These are phyloP conservation scores for Pachyseris speciosa DNA, from an alignment of 64 coral and sea anemone species.

Conservation along the genomic window DNA sequence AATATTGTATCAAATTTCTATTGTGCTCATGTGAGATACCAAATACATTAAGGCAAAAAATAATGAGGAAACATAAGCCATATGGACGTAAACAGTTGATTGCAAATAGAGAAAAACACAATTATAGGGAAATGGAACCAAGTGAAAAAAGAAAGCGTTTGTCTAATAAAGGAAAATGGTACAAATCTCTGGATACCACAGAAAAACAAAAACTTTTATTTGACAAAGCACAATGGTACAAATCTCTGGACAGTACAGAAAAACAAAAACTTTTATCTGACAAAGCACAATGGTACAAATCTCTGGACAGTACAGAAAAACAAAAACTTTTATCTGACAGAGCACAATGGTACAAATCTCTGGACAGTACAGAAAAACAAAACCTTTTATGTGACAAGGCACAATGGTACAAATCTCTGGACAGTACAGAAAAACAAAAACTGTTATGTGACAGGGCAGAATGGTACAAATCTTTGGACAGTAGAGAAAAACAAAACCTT, in stretches of 20 bases:
- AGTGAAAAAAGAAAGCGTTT: not conserved
- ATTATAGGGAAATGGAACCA: not conserved
- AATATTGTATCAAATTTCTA: slow-evolving; percentile 41
- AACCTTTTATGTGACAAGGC: too few species aligned
- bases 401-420: too few species aligned
- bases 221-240: too few species aligned
- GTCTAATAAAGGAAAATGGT: not conserved
- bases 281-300: not conserved
- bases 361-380: too few species aligned
- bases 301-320: not conserved
- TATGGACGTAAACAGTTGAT: slow-evolving; percentile 6
- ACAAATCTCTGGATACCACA: not conserved
- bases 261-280: slow-evolving; percentile 5
- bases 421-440: too few species aligned
- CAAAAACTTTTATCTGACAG: too few species aligned
- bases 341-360: too few species aligned
- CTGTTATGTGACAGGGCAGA: too few species aligned
- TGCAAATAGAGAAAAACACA: not conserved
- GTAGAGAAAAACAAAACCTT: too few species aligned
- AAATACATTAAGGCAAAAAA: slow-evolving; percentile 27
- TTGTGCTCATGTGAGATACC: slow-evolving; percentile 8
- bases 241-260: not conserved
- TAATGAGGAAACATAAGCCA: slow-evolving; percentile 8
- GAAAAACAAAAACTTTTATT: slow-evolving; percentile 7
- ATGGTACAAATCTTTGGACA: too few species aligned